Base-by-base conservation (phyloP, 2,797 vertebrate genomes). In the Gadopsis bispinosus region DNA sequence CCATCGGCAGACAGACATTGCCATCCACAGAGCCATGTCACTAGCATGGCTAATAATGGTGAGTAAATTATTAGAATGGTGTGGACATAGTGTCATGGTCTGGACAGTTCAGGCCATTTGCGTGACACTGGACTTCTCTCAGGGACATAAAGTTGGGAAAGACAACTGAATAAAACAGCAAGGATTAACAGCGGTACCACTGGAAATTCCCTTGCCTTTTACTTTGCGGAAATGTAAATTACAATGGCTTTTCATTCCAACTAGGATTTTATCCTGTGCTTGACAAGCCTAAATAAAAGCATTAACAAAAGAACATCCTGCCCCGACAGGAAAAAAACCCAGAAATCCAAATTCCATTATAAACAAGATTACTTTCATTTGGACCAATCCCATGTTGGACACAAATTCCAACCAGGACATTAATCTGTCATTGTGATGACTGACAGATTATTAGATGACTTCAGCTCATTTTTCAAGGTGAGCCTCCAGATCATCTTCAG, bases 311-410 rank as follows among this genome's bases (percentile, higher is more conserved):
- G 17, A 19, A 47, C 45, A 19, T 47, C 64, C 48, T 7, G 12
- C 48, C 33, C 31, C 50, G 47, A 62, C 22, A 53, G 35, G 58
- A 62, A 71, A 56, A 56, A 51, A 11, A 16, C 17, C 48, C 45
- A 41, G n/a, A 62, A 41, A 72, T 51, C 47, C 58, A 62, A 47
- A 41, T 43, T 53, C 48, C 58, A 41, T 53, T 54, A 14, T 48
- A 37, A 37, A 37, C 59, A 60, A 50, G 35, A 50, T 48, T 62
- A 72, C 29, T 51, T 48, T 29, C 48, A 72, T 43, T 53, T 41
- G 35, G 48, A 31, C 22, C 11, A 31, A n/a, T 43, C 17, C 35
- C 22, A 43, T 9, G 35, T 53, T 61, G 26, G 29, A 59, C 14
- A 16, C 41, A 29, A 12, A 7, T 17, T 55, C 35, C 20, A 19